Percentiles rank a stretch among this genome's conserved stretches.
Conservation (phyloP, 2,113 vertebrate species). For the Tetrax tetrax region DNA sequence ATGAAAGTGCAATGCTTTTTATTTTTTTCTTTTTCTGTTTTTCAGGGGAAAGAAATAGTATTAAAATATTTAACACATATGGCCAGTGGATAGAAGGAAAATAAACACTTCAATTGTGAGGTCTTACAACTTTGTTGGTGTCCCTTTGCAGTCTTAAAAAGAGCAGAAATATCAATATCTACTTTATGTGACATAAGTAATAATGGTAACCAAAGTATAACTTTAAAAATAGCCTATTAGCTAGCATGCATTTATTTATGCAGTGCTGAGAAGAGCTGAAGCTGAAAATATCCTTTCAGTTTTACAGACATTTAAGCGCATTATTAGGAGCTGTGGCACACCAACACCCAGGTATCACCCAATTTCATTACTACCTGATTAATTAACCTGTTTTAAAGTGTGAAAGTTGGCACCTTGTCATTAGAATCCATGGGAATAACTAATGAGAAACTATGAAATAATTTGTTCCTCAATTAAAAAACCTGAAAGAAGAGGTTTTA, state of each 20-base stretch:
- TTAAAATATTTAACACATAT: not conserved
- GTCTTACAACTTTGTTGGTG: not conserved
- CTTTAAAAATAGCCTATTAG: slow-evolving; percentile 59
- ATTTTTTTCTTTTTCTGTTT: not conserved
- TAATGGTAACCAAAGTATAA: not conserved
- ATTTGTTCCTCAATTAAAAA: slow-evolving; percentile 82
- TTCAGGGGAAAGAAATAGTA: not conserved
- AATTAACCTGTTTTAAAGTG: slow-evolving; percentile 85
- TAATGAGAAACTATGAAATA: slow-evolving; percentile 81
- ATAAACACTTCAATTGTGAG: not conserved
- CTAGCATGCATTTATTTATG: slow-evolving; percentile 69
- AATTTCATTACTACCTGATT: slow-evolving; percentile 82
- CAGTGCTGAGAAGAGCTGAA: slow-evolving; percentile 53
- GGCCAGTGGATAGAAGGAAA: not conserved
- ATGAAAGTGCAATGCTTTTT: not conserved
- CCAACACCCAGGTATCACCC: slow-evolving; percentile 81
- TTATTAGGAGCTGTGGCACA: slow-evolving; percentile 72
- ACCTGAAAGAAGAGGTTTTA: slow-evolving; percentile 67
- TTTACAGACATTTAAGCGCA: slow-evolving; percentile 72
- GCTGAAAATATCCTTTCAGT: slow-evolving; percentile 61
- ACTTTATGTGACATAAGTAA: not conserved
- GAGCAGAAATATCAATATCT: not conserved
- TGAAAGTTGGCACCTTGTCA: slow-evolving; percentile 84
- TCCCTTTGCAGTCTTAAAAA: not conserved
- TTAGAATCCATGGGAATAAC: slow-evolving; percentile 75